Conservation (phyloP, 2,888 invertebrate genomes). For the Notocelia uddmanniana region DNA sequence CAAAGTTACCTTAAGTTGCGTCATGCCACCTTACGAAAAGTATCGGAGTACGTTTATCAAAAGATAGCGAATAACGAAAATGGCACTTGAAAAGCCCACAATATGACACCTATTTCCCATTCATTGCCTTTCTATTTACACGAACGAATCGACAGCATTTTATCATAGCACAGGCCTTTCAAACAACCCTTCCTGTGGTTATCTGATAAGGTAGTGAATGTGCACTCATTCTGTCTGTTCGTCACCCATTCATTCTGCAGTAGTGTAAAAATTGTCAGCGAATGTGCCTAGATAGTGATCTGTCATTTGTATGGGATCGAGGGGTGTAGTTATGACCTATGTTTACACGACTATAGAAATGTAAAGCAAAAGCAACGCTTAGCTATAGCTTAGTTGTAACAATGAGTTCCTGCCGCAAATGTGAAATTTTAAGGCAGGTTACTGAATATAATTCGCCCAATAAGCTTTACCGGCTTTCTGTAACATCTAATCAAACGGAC, state of each 20-base stretch:
- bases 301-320: slow-evolving; percentile 71
- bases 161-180: slow-evolving; percentile 76
- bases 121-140: slow-evolving; percentile 77
- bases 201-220: slow-evolving; percentile 82
- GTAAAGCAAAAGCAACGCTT: neutral
- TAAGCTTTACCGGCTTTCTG: slow-evolving; percentile 43
- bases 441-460: slow-evolving; percentile 27
- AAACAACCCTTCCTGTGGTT: slow-evolving; percentile 77
- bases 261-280: slow-evolving; percentile 84
- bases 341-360: slow-evolving; percentile 51
- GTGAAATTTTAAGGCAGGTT: slow-evolving; percentile 12
- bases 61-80: slow-evolving; percentile 18
- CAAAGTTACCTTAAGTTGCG: too few species aligned
- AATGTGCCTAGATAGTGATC: slow-evolving; percentile 81
- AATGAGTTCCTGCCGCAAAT: neutral
- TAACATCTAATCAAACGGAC: slow-evolving; percentile 57
- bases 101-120: slow-evolving; percentile 78
- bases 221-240: slow-evolving; percentile 79
- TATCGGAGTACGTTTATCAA: neutral
- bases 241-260: slow-evolving; percentile 78
- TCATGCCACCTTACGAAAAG: neutral
- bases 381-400: neutral
- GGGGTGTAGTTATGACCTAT: slow-evolving; percentile 54
- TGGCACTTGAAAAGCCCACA: slow-evolving; percentile 64
- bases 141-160: slow-evolving; percentile 79